Evolutionary conservation across 1,140 invertebrate genomes (phyloP).

Genomic region (Eciton burchellii): DNA sequence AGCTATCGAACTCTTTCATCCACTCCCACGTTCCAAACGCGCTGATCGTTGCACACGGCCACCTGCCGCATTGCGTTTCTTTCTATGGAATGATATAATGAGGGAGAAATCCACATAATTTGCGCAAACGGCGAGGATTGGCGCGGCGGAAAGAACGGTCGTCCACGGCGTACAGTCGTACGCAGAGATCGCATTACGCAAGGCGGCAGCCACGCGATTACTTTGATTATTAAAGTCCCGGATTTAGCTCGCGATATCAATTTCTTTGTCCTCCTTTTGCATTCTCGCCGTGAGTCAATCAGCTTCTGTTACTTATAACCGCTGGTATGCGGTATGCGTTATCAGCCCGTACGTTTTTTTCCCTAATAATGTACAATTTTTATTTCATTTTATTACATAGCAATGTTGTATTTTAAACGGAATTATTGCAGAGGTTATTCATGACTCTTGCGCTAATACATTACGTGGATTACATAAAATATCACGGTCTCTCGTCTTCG

Average conservation of each 20-base stretch:
- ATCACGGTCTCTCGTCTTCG: background rate
- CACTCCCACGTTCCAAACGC: conserved; percentile 51
- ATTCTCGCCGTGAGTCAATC: conserved; percentile 59
- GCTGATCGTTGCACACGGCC: conserved; percentile 43
- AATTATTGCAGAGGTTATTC: conserved; percentile 12
- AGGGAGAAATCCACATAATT: conserved; percentile 36
- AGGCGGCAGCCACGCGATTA: conserved; percentile 66
- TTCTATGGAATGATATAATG: conserved; percentile 26
- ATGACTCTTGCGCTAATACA: background rate
- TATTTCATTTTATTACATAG: conserved; percentile 56
- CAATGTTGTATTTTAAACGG: conserved; percentile 45
- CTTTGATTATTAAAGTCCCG: conserved; percentile 78
- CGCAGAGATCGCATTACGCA: conserved; percentile 71
- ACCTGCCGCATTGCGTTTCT: conserved; percentile 54
- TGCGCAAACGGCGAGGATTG: conserved; percentile 31
- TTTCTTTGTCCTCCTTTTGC: conserved; percentile 65
- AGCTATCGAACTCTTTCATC: conserved; percentile 52
- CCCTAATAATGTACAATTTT: conserved; percentile 52
- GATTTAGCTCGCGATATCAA: conserved; percentile 69
- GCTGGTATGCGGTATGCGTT: conserved; percentile 64
- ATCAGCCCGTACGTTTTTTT: conserved; percentile 32
- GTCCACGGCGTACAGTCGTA: conserved; percentile 38
- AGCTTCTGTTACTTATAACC: conserved; percentile 67
- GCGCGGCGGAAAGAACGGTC: conserved; percentile 30
- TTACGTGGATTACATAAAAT: conserved; percentile 1